Base-by-base conservation (phyloP, 2,888 invertebrate species). In the Pollenia angustigena region DNA sequence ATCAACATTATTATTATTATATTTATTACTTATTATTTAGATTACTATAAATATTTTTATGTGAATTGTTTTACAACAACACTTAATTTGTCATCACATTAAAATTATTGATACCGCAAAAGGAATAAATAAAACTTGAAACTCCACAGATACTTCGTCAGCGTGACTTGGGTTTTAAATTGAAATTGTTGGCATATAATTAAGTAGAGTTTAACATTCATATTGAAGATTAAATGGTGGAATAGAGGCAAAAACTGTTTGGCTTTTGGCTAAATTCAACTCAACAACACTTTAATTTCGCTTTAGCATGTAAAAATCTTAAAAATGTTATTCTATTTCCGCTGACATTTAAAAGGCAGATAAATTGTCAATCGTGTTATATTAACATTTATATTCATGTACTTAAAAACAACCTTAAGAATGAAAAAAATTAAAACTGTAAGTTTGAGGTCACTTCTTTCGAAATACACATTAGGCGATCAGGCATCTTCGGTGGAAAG, bases 31-130 rank as follows among this genome's bases (percentile, higher is more conserved):
- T 82, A 69, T 82, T 76, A 76, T 76, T 69, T 18, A 75, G 76
- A 82, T 76, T 82, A 71, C 46, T 71, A 69, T 23, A 71, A 76
- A 82, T 85, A 68, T 85, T 80, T 74, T 60, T 69, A 69, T 80
- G 74, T 12, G 78, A 84, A 74, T 80, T 79, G 42, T 79, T 68
- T 80, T 74, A 60, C 60, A 81, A 72, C 87, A 78, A 84, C 84
- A 87, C 74, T 81, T 84, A 81, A 87, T 87, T 87, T 87, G 87
- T 87, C 84, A 84, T 78, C 87, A 84, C 84, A 78, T 84, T 84
- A 81, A 84, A 62, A 78, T 87, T 78, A 87, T 84, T 78, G 62
- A 50, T 74, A 71, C 23, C 14, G 54, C 4, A 14, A 58, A 66
- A 9, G 10, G 9, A 72, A 50, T 42, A 48, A 46, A 68, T 10